A percentile compares a stretch with the other conserved stretches of the same genome.
phyloP scores from a whole-genome alignment of 2,888 invertebrate genomes.

The Myopa tessellatipennis region DNA sequence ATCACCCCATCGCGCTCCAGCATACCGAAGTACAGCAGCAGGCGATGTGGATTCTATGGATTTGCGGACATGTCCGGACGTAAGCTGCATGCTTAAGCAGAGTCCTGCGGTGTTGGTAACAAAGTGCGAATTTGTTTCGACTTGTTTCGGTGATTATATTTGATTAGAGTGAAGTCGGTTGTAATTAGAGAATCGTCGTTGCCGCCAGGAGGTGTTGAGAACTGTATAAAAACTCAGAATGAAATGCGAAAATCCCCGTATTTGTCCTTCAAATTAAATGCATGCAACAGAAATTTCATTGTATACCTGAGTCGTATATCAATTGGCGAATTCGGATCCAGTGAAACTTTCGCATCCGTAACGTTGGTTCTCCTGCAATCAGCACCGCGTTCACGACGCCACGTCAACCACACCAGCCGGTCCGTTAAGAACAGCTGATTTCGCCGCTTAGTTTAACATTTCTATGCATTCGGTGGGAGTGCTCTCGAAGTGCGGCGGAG shows the following conservation, averaged over 20 bases:
- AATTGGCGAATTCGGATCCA: not conserved
- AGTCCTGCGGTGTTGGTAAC: constrained; percentile 26
- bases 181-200: constrained; percentile 34
- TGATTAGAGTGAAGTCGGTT: constrained; percentile 35
- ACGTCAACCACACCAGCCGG: not conserved
- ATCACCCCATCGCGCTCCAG: not conserved
- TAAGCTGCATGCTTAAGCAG: constrained; percentile 31
- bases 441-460: not conserved
- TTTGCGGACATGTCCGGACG: constrained; percentile 12
- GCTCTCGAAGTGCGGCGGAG: not conserved
- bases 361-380: not conserved
- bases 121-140: constrained; percentile 30
- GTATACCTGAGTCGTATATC: not conserved
- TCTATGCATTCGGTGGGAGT: not conserved
- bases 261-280: constrained; percentile 1
- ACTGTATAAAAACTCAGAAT: not conserved
- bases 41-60: not conserved
- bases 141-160: constrained; percentile 32
- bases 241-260: not conserved
- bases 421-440: not conserved
- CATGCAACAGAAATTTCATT: not conserved
- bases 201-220: not conserved
- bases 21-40: not conserved
- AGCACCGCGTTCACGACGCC: not conserved
- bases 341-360: no score